Evolutionary conservation across 2,113 vertebrate species (phyloP).

Genomic region (Pungitius pungitius): DNA sequence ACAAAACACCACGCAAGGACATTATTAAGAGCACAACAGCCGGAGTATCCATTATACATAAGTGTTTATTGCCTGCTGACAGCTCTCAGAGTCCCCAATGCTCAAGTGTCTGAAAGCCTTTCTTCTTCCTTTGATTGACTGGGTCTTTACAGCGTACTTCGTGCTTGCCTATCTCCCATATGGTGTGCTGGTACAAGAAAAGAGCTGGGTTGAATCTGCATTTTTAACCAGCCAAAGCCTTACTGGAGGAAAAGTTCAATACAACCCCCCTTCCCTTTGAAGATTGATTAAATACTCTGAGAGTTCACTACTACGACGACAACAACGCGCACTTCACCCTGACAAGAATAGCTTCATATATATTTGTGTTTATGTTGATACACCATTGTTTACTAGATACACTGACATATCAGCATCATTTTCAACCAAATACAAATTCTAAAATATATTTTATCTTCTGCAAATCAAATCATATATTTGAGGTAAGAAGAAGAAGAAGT

Average conservation of each 20-base stretch:
- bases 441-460: neutral
- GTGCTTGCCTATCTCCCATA: slow-evolving; percentile 73
- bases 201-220: slow-evolving; percentile 31
- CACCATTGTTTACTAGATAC: neutral
- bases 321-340: neutral
- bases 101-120: slow-evolving; percentile 61
- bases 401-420: neutral
- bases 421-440: neutral
- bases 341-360: neutral
- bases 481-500: neutral
- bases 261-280: slow-evolving; percentile 3
- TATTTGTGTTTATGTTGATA: neutral
- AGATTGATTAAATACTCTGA: slow-evolving; percentile 14
- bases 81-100: slow-evolving; percentile 60
- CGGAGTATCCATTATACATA: slow-evolving; percentile 47
- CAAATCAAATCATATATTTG: too few species aligned
- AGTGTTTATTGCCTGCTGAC: slow-evolving; percentile 58
- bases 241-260: slow-evolving; percentile 30
- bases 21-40: slow-evolving; percentile 34
- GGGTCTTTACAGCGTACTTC: slow-evolving; percentile 45
- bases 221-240: slow-evolving; percentile 28
- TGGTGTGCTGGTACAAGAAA: slow-evolving; percentile 61
- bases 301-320: neutral
- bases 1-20: slow-evolving; percentile 30
- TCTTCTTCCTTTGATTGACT: slow-evolving; percentile 69